Base-by-base conservation (phyloP, 2,888 invertebrate species). In the Morpho helenor region DNA sequence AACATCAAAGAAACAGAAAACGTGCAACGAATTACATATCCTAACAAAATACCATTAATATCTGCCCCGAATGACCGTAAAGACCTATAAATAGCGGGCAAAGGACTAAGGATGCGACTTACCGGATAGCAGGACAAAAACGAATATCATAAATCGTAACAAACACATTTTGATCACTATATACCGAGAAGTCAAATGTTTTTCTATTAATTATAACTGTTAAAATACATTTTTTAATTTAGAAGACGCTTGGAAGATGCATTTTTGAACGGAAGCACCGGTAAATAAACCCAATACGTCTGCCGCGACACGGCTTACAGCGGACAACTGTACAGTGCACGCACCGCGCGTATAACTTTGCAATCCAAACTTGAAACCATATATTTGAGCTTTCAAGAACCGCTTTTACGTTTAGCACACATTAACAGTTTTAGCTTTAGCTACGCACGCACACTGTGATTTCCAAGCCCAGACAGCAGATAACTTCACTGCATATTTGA, bases 401-500 rank as follows among this genome's bases (percentile, higher is more conserved):
- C 70, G 73, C 74, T 76, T 74, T 76, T 82, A 82, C 71, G 64
- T 65, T 83, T 70, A 68, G 67, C 78, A 85, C 84, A 83, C 86
- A 72, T 42, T 41, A 7, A 64, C 48, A 71, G 22, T 61, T 66
- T 67, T 65, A 65, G 65, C 64, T 71, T 67, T 74, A 69, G 63
- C 51, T 64, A 72, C 66, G 62, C 74, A 77, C 77, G 72, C 79
- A 69, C 63, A 65, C 62, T 55, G 49, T 52, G 7, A 51, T 56
- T 62, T 51, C 61, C 57, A 63, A 64, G 67, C 39, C 79, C 80
- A 86, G 87, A 85, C 87, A 76, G 78, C 70, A 55, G 75, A 84
- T 82, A 87, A 80, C 84, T 87, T 88, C 89, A 82, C 70, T 70
- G 65, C 71, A 73, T 78, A 80, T 80, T 85, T 85, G 85, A 83